Conservation (phyloP, 2,888 invertebrate genomes). For the Trissolcus brochymenae region DNA sequence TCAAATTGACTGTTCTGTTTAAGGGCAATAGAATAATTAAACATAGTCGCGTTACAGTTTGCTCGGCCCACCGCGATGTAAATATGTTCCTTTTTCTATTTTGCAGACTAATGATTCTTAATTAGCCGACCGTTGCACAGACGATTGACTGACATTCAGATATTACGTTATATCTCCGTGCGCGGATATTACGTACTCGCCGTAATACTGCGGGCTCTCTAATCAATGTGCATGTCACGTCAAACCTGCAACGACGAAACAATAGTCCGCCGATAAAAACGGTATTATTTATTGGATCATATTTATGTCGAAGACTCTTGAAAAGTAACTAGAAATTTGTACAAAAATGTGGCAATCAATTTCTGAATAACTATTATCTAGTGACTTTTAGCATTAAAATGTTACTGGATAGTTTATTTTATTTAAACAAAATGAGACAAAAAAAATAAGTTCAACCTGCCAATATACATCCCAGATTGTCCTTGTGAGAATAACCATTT, state of each 20-base stretch:
- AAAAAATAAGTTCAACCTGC: too few relatives aligned
- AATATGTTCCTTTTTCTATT: slow-evolving; percentile 41
- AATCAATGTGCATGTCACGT: slow-evolving; percentile 54
- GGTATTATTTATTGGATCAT: slow-evolving; percentile 2
- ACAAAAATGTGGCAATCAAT: too few relatives aligned
- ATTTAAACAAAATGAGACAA: too few relatives aligned
- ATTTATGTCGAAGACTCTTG: background rate
- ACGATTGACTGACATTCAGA: slow-evolving; percentile 58
- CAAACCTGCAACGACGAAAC: slow-evolving; percentile 27
- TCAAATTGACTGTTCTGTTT: background rate
- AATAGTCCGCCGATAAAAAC: slow-evolving; percentile 26
- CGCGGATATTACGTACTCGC: slow-evolving; percentile 52
- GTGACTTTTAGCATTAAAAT: too few relatives aligned
- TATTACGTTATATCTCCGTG: slow-evolving; percentile 51
- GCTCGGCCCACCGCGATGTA: slow-evolving; percentile 26
- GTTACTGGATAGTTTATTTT: too few relatives aligned
- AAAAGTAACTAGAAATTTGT: too few relatives aligned
- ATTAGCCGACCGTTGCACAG: slow-evolving; percentile 54
- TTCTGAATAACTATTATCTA: too few relatives aligned
- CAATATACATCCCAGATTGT: background rate
- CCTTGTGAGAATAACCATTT: slow-evolving; percentile 27
- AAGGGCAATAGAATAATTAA: background rate
- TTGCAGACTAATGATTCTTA: slow-evolving; percentile 53
- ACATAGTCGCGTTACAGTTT: slow-evolving; percentile 40
- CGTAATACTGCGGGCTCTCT: slow-evolving; percentile 47